A percentile compares a stretch with the other conserved stretches of the same genome.
Conservation (phyloP, 2,797 vertebrate species). For the Hyperoplus lanceolatus region DNA sequence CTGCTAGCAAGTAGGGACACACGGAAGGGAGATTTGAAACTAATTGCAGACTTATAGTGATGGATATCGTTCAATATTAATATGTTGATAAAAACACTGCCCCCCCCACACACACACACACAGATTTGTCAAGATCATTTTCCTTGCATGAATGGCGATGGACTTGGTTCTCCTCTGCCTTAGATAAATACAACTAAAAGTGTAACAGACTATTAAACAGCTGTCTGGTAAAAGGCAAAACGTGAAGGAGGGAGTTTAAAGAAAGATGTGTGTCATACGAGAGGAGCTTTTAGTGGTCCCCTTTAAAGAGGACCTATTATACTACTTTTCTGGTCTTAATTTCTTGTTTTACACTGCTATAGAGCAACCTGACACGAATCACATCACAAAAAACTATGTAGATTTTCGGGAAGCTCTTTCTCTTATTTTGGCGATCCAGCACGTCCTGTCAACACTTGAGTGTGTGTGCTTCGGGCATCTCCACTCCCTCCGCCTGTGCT, state of each 20-base stretch:
- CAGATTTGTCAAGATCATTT: slow-evolving; percentile 40
- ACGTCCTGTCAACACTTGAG: no score
- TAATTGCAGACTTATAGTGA: no score
- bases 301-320: slow-evolving; percentile 18
- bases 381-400: no score
- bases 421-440: no score
- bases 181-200: slow-evolving; percentile 52
- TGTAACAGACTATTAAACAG: slow-evolving; percentile 51
- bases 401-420: no score
- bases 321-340: no score
- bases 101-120: neutral
- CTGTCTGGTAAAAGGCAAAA: slow-evolving; percentile 21
- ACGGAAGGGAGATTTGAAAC: neutral
- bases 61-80: no score
- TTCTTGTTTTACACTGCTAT: no score
- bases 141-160: slow-evolving; percentile 55
- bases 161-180: slow-evolving; percentile 50
- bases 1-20: neutral
- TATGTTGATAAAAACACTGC: no score
- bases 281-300: slow-evolving; percentile 44
- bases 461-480: no score
- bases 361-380: no score
- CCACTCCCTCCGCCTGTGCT: no score
- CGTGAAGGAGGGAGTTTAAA: slow-evolving; percentile 26
- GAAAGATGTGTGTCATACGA: slow-evolving; percentile 19